Evolutionary conservation across 2,888 invertebrate species (phyloP), one percentile per base, ranked within the genome.

Genomic region (Lapara coniferarum): DNA sequence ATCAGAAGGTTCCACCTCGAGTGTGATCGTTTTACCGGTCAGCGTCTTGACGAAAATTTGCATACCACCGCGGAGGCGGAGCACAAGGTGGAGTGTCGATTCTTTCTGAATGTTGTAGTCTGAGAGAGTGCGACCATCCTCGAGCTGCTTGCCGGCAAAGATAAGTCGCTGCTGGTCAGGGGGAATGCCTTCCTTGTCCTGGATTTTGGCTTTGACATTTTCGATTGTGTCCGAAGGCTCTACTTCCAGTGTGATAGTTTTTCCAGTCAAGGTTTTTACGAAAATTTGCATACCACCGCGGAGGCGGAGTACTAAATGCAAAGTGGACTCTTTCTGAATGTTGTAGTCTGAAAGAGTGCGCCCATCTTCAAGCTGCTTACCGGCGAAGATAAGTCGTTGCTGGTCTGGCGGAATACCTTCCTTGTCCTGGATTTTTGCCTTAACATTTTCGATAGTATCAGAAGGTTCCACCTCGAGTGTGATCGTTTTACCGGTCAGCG

Each of bases 211-310:
- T 66, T 82, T 82, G 0, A 82, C 82, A 8, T 82, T 82, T 44
- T 82, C 82, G 0, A 82, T 82, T 7, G 82, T 81, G 66, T 82
- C 82, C 0, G 82, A 82, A 0, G 82, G 14, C 6, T 82, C 82
- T 0, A 82, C 82, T 12, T 82, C 82, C 0, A 82, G 13, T 0
- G 82, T 82, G 6, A 82, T 82, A 0, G 82, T 82, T 6, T 82
- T 82, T 0, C 82, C 82, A 16, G 82, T 82, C 19, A 82, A 7
- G 0, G 82, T 82, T 12, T 82, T 82, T 0, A 82, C 82, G 13
- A 82, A 82, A 0, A 82, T 82, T 57, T 82, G 82, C 82, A 82
- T 82, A 68, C 82, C 82, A 66, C 82, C 82, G 14, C 82, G 73
- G 0, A 82, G 75, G 70, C 82, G 80, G 0, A 81, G 46, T 0